Conservation (phyloP, 2,113 vertebrate species). For the Platysteira castanea region DNA sequence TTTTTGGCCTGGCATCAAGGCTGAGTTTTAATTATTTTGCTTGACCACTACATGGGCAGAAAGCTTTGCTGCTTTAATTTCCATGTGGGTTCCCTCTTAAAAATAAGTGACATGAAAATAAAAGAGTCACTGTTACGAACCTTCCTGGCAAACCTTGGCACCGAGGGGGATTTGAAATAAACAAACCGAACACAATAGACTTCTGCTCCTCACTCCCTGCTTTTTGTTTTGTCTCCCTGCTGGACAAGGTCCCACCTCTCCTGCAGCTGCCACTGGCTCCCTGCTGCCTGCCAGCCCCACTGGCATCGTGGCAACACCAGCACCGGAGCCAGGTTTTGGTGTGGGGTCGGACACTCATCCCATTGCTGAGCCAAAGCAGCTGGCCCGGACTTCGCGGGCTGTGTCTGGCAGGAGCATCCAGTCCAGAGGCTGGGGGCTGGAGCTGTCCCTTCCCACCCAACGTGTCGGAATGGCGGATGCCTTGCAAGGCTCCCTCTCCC, state of each 20-base stretch:
- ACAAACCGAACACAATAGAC: background rate
- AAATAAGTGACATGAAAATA: background rate
- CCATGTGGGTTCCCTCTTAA: background rate
- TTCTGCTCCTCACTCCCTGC: background rate
- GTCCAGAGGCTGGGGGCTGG: background rate
- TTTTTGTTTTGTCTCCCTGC: background rate
- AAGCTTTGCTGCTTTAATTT: background rate
- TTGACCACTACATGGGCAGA: background rate
- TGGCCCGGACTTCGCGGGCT: background rate
- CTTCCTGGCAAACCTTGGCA: background rate
- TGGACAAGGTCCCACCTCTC: conserved; percentile 14
- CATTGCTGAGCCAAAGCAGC: background rate
- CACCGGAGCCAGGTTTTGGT: background rate
- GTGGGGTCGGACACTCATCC: background rate
- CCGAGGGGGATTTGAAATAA: background rate
- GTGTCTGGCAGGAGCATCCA: accelerated
- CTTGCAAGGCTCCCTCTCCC: background rate
- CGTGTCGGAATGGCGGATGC: accelerated
- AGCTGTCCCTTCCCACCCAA: background rate
- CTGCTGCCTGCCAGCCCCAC: background rate
- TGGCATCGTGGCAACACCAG: background rate
- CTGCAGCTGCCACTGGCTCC: background rate
- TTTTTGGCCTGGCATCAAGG: background rate
- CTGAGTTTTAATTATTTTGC: background rate
- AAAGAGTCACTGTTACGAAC: background rate